Base-by-base conservation (phyloP, 1,140 invertebrate species). In the Diachasmimorpha longicaudata region DNA sequence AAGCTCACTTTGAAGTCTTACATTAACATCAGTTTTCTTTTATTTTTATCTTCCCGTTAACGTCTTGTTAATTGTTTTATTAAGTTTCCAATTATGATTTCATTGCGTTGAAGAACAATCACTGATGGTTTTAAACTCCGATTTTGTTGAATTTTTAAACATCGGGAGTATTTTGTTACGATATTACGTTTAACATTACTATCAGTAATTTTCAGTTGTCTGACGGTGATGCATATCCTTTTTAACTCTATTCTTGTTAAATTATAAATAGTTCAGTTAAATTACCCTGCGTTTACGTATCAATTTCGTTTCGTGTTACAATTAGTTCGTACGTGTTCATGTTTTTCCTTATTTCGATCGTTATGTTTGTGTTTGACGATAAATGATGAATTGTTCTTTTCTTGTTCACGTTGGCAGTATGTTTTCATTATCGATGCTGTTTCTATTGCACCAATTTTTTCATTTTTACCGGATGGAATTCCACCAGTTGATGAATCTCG, bases 1-100 rank as follows among this genome's bases (percentile, higher is more conserved):
- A 81, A 78, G 72, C 77, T 74, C 67, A 68, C 70, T 55, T 63
- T 69, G 21, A 69, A 78, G 77, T 67, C 25, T 72, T 70, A 75
- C 21, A 42, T 77, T 68, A 3, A 25, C 23, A 4, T 71, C 42
- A 67, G 48, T 0, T 67, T 5, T 0, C 52, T 5, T 72, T 36
- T 70, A 58, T 16, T 55, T 42, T 73, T 25, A 36, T 37, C 39
- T 69, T 68, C 70, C 48, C n/a, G 73, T 72, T 74, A 67, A 21
- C 16, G 4, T 19, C 44, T 46, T 67, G 36, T 75, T 58, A 25
- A 58, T 75, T 75, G 74, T 63, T 70, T 72, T 67, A 75, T 55
- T 74, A 76, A 79, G 55, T 79, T 79, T 76, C 37, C 73, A 66
- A 58, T 79, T 39, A 21, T 70, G 31, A 68, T 46, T 74, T 67